Conservation (phyloP, 2,113 vertebrate genomes). For the Phalacrocorax carbo region DNA sequence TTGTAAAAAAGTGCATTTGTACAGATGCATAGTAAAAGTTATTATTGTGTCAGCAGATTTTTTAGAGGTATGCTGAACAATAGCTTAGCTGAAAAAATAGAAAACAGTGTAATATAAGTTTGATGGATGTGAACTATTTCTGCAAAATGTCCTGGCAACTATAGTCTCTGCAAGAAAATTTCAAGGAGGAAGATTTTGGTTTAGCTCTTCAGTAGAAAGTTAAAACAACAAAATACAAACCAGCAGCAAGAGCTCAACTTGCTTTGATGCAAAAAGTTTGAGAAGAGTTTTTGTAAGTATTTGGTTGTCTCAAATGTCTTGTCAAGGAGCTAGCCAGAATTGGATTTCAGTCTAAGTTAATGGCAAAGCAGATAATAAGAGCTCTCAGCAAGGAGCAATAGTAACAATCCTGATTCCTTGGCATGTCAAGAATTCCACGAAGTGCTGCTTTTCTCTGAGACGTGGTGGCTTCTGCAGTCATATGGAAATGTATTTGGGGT, state of each 20-base stretch:
- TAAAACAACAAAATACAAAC: not conserved
- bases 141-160: not conserved
- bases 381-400: not conserved
- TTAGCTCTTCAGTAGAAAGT: not conserved
- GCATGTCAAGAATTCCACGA: not conserved
- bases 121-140: not conserved
- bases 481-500: not conserved
- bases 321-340: not conserved
- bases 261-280: not conserved
- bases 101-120: not conserved
- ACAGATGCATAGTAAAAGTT: not conserved
- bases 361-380: not conserved
- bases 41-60: not conserved
- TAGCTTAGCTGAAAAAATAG: not conserved
- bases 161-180: not conserved
- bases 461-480: not conserved
- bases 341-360: not conserved
- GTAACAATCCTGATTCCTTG: not conserved
- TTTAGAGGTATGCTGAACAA: not conserved
- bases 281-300: not conserved
- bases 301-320: not conserved
- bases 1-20: not conserved
- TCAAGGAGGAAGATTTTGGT: not conserved
- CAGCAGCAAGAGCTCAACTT: not conserved
- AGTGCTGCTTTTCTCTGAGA: not conserved